Conservation (phyloP, 53 echinoderm and acorn worm genomes). For the Glandiceps talaboti region DNA sequence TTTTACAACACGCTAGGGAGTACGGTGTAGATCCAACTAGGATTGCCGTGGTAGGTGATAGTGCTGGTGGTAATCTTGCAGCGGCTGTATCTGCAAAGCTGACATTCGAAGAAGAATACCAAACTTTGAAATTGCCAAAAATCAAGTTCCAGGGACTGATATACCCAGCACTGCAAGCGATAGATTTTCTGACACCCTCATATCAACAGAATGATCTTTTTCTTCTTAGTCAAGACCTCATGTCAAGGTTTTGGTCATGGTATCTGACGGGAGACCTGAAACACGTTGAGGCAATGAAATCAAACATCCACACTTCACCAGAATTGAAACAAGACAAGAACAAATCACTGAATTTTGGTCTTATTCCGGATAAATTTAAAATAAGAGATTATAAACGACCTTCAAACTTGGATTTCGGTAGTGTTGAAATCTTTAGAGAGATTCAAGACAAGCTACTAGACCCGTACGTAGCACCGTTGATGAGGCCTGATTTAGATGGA, state of each 20-base stretch:
- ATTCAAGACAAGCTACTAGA: constrained; percentile 35
- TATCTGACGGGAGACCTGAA: neutral
- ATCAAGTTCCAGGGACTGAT: constrained; percentile 49
- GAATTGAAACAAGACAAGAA: too few relatives aligned
- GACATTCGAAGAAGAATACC: too few relatives aligned
- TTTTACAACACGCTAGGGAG: too few relatives aligned
- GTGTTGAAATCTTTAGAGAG: constrained; percentile 23
- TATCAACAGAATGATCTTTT: too few relatives aligned
- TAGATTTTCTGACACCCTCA: constrained; percentile 62
- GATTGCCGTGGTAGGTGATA: too few relatives aligned
- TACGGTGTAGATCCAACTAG: too few relatives aligned
- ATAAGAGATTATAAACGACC: neutral
- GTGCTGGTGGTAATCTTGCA: too few relatives aligned
- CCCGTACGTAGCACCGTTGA: constrained; percentile 43
- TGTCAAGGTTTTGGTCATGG: neutral
- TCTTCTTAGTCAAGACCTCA: neutral
- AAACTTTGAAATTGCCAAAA: constrained; percentile 23
- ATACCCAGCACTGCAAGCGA: constrained; percentile 54
- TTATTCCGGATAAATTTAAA: neutral
- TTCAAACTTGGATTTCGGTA: neutral
- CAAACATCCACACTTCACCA: neutral
- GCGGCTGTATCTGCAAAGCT: too few relatives aligned
- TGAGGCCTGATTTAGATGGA: constrained; percentile 37
- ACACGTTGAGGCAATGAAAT: too few relatives aligned
- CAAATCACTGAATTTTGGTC: neutral